Base-by-base conservation (phyloP, 2,113 vertebrate genomes). In the Menidia beryllina region DNA sequence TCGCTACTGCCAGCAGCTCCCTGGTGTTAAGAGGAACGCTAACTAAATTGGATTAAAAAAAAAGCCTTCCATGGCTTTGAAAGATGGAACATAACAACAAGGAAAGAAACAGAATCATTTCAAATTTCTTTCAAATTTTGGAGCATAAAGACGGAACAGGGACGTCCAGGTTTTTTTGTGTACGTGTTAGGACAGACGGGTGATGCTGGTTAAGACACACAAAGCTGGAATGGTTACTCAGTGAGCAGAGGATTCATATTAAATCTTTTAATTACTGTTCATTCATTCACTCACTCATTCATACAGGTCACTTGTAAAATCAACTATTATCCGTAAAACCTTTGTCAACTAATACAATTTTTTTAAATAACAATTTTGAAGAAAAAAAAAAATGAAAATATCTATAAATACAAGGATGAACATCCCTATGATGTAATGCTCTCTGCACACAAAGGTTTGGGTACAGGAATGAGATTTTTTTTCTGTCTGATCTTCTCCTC, bases 121-220 rank as follows among this genome's bases (percentile, higher is more conserved):
- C 45, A 48, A 52, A 13, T 58, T 9, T 9, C 56, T n/a, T 17
- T 41, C 13, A 4, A 21, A 50, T 14, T 68, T 43, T 25, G 53
- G 79, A 80, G 63, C 72, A 45, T 23, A 70, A 11, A 51, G 19
- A 27, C 7, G 12, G 3, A 69, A 73, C 1, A 34, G 30, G 10
- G 30, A 27, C 15, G 50, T 72, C 21, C 63, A 52, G 30, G 57
- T n/a, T 25, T 56, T 2, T 10, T 49, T 55, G 19, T 51, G 41
- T 26, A 52, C 50, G 47, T n/a, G 70, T 79, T 58, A 69, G 41
- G 36, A 49, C 64, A 58, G 30, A 82, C 24, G 55, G 15, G 41
- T 48, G 39, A 67, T 36, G 75, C 57, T 49, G 54, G 81, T 81
- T 82, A 72, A 52, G 25, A 68, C 63, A 78, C 21, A 56, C 1